phyloP scores from a whole-genome alignment of 2,888 invertebrate species.

The Erannis defoliaria region DNA sequence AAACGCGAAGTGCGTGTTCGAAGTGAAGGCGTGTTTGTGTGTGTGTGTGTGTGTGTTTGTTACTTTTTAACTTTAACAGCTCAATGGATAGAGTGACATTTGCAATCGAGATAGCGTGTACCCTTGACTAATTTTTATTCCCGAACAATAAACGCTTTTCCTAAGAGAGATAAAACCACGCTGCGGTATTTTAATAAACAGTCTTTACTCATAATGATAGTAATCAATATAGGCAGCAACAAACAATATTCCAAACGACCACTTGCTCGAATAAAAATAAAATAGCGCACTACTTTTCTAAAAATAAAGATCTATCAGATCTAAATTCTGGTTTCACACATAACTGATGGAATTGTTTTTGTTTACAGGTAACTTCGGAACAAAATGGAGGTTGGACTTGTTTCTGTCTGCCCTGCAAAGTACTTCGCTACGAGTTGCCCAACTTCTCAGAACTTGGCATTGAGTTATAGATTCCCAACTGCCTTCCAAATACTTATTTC shows the following conservation, averaged over 20 bases:
- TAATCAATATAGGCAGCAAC: too few species aligned
- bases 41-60: too few species aligned
- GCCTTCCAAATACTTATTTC: conserved; percentile 83
- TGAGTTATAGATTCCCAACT: conserved; percentile 85
- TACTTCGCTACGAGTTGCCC: conserved; percentile 74
- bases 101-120: too few species aligned
- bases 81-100: too few species aligned
- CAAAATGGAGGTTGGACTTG: conserved; percentile 70
- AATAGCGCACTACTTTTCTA: not conserved
- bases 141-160: too few species aligned
- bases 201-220: too few species aligned
- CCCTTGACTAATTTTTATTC: too few species aligned
- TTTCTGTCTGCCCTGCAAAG: conserved; percentile 70
- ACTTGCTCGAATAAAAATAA: not conserved
- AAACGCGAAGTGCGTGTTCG: too few species aligned
- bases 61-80: too few species aligned
- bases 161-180: too few species aligned
- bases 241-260: not conserved
- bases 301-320: conserved; percentile 3
- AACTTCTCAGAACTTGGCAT: conserved; percentile 82
- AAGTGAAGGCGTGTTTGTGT: too few species aligned
- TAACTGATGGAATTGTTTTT: conserved; percentile 62
- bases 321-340: conserved; percentile 25
- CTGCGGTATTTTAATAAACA: too few species aligned
- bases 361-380: conserved; percentile 79